These are phyloP conservation scores for Abrostola tripartita DNA, from an alignment of 2,888 invertebrate species.

Conservation along the genomic window DNA sequence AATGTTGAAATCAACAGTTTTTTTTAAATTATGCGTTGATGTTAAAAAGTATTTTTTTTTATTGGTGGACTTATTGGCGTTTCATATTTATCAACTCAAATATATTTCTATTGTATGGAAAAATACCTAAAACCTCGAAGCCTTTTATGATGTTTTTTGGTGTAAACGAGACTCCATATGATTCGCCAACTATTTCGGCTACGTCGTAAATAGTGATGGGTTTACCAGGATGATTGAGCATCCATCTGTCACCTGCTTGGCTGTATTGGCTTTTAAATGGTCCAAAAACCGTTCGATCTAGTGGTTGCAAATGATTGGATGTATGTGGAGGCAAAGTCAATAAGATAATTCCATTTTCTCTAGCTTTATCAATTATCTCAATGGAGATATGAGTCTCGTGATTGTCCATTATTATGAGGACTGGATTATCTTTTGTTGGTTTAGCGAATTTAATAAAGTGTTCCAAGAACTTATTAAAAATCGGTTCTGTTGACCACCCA, in stretches of 20 bases:
- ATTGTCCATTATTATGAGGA: conserved; percentile 59
- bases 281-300: conserved; percentile 48
- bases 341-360: conserved; percentile 47
- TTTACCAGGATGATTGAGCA: conserved; percentile 49
- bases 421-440: conserved; percentile 34
- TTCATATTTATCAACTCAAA: no score
- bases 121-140: conserved; percentile 38
- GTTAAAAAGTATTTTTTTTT: no score
- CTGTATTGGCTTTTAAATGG: conserved; percentile 47
- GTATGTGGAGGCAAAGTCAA: conserved; percentile 27
- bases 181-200: conserved; percentile 41
- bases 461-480: conserved; percentile 28
- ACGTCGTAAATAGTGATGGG: conserved; percentile 44
- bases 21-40: no score
- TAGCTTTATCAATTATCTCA: conserved; percentile 51
- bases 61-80: no score
- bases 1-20: no score
- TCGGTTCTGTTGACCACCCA: conserved; percentile 60
- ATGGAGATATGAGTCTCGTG: conserved; percentile 63
- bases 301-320: conserved; percentile 29
- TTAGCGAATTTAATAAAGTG: conserved; percentile 42
- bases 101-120: conserved; percentile 36
- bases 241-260: conserved; percentile 46
- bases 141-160: conserved; percentile 42
- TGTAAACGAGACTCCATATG: conserved; percentile 42